Percentiles rank a stretch among this genome's conserved stretches.
These are phyloP conservation scores for Bettongia penicillata DNA, from an alignment of 2,113 vertebrate species.

Conservation along the genomic window DNA sequence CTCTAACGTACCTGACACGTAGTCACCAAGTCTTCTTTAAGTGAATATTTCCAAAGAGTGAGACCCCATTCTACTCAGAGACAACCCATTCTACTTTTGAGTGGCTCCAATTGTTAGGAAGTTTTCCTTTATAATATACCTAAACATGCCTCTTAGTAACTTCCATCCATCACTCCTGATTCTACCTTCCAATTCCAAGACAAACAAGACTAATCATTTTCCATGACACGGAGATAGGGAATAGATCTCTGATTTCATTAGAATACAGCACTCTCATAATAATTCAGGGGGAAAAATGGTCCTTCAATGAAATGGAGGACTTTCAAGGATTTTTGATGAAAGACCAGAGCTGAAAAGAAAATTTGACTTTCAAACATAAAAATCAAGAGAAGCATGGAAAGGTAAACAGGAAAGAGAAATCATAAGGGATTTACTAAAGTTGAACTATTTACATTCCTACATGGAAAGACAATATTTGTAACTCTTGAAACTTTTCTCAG, in stretches of 20 bases:
- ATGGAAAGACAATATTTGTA: too few relatives aligned
- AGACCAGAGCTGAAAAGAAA: too few relatives aligned
- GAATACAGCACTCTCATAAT: not conserved
- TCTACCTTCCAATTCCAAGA: not conserved
- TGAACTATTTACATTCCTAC: too few relatives aligned
- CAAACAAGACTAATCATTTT: not conserved
- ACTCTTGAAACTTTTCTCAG: too few relatives aligned
- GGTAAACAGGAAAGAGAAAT: too few relatives aligned
- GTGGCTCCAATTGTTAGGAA: not conserved
- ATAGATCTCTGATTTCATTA: not conserved
- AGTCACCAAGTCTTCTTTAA: not conserved
- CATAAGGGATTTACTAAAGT: too few relatives aligned
- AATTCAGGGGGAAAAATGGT: too few relatives aligned
- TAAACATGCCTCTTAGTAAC: not conserved
- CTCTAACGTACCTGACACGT: not conserved
- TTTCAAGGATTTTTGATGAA: too few relatives aligned
- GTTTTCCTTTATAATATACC: not conserved
- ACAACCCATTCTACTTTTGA: not conserved
- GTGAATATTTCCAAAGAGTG: not conserved
- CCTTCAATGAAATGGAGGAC: too few relatives aligned
- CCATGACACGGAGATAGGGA: not conserved
- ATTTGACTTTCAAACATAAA: too few relatives aligned
- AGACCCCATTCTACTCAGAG: not conserved
- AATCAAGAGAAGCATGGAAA: too few relatives aligned
- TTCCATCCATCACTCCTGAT: not conserved